These are phyloP conservation scores for Okapia johnstoni DNA, from an alignment of 2,113 vertebrate species.

Conservation along the genomic window DNA sequence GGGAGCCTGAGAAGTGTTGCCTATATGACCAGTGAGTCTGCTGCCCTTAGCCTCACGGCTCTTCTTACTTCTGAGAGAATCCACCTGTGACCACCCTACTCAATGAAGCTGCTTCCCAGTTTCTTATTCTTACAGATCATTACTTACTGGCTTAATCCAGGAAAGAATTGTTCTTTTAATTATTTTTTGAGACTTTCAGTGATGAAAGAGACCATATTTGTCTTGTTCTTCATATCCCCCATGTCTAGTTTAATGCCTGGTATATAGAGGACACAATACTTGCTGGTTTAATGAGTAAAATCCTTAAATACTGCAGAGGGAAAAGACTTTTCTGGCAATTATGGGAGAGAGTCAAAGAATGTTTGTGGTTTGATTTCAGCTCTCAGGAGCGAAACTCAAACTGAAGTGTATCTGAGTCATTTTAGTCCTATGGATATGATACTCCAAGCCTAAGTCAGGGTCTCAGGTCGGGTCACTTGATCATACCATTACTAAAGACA, in stretches of 20 bases:
- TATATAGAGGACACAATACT: background rate
- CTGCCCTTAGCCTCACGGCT: background rate
- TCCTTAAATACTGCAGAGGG: background rate
- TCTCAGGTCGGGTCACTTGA: background rate
- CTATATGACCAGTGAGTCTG: fast-evolving
- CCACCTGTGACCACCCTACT: background rate
- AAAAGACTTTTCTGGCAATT: background rate
- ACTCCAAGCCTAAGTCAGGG: background rate
- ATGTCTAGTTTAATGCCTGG: background rate
- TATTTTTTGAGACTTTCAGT: background rate
- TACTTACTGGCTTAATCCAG: background rate
- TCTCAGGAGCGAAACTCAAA: background rate
- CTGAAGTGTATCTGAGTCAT: background rate
- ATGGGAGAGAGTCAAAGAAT: background rate
- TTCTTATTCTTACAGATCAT: background rate
- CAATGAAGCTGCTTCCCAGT: background rate
- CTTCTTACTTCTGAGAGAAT: background rate
- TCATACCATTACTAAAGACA: background rate
- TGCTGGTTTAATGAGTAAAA: background rate
- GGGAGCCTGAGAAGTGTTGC: background rate
- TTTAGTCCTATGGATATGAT: background rate
- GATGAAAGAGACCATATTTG: background rate
- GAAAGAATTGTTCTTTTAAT: background rate
- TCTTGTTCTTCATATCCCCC: background rate
- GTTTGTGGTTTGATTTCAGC: background rate